These are phyloP conservation scores for Chymomyza costata DNA, from an alignment of 1,140 invertebrate genomes.

Conservation along the genomic window DNA sequence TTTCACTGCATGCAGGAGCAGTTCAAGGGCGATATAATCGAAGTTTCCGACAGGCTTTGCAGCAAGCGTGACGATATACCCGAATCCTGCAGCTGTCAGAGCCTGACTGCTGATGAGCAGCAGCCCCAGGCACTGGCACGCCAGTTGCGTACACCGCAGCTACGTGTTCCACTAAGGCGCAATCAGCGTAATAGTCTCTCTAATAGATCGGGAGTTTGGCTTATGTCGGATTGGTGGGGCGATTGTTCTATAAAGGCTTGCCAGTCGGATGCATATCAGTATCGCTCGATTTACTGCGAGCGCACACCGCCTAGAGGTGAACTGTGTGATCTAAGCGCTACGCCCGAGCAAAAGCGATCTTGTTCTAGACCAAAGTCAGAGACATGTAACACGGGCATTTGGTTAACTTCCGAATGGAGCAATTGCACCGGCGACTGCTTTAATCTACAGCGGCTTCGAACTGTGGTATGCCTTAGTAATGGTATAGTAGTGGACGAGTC, in stretches of 20 bases:
- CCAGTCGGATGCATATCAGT: slow-evolving; percentile 18
- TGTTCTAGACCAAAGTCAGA: slow-evolving; percentile 77
- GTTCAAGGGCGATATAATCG: slow-evolving; percentile 75
- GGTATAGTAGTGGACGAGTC: slow-evolving; percentile 43
- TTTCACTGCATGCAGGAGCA: slow-evolving; percentile 78
- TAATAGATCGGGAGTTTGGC: slow-evolving; percentile 36
- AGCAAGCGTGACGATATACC: slow-evolving; percentile 51
- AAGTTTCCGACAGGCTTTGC: slow-evolving; percentile 75
- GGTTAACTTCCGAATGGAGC: slow-evolving; percentile 82
- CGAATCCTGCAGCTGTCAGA: slow-evolving; percentile 37
- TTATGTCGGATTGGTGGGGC: slow-evolving; percentile 41
- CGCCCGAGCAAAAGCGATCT: slow-evolving; percentile 77
- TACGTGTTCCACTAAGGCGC: slow-evolving; percentile 10
- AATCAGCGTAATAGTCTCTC: slow-evolving; percentile 22
- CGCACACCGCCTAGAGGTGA: slow-evolving; percentile 66
- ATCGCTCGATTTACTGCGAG: slow-evolving; percentile 49
- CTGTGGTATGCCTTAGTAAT: slow-evolving; percentile 75
- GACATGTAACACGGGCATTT: slow-evolving; percentile 78
- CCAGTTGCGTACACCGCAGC: neutral
- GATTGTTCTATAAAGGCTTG: slow-evolving; percentile 24
- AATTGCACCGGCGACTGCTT: slow-evolving; percentile 75
- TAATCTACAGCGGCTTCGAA: slow-evolving; percentile 74
- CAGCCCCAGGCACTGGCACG: neutral
- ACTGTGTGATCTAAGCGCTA: slow-evolving; percentile 77
- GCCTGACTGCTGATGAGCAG: neutral